Percentiles rank a stretch among this genome's conserved stretches.
Evolutionary conservation across 2,888 invertebrate genomes (phyloP).

Genomic region (Cantharis rustica): DNA sequence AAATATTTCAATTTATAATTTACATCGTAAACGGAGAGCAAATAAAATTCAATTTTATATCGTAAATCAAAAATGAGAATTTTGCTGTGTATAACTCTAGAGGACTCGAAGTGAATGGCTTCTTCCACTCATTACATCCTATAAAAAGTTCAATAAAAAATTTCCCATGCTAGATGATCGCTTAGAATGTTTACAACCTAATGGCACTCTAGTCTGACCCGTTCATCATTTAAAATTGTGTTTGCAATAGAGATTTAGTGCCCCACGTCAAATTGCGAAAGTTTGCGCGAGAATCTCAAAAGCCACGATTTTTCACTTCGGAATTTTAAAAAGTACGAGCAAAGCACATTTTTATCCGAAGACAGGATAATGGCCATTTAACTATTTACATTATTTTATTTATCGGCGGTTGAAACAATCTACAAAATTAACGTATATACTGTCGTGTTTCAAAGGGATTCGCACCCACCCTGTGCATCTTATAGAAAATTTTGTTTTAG

Average conservation of each 20-base stretch:
- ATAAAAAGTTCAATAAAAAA: neutral
- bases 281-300: neutral
- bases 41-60: neutral
- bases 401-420: too few relatives aligned
- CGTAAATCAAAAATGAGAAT: neutral
- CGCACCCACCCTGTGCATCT: too few relatives aligned
- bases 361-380: too few relatives aligned
- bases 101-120: neutral
- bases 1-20: neutral
- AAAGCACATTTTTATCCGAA: too few relatives aligned
- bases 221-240: neutral
- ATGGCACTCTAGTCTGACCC: neutral
- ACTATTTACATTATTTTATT: too few relatives aligned
- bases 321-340: too few relatives aligned
- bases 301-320: too few relatives aligned
- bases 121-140: neutral
- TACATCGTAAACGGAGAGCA: neutral
- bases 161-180: neutral
- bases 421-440: too few relatives aligned
- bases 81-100: neutral
- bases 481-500: too few relatives aligned
- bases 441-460: too few relatives aligned
- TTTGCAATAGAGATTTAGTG: neutral
- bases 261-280: neutral
- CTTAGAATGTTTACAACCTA: neutral